Evolutionary conservation across 2,888 invertebrate genomes (phyloP).

Genomic region (Nomada goodeniana): DNA sequence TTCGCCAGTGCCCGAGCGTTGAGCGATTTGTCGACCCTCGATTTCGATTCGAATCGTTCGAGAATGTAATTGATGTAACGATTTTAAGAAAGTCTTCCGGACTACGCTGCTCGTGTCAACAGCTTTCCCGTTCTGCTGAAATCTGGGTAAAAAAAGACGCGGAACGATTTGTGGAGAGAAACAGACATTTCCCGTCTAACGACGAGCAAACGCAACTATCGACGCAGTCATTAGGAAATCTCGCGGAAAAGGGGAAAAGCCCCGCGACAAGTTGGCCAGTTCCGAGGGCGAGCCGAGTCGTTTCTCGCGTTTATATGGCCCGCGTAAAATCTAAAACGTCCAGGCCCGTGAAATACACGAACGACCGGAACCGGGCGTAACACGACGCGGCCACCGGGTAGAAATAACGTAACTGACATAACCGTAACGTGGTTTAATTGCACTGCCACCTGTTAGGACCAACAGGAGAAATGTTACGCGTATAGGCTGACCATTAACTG

Average conservation of each 20-base stretch:
- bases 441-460: constrained; percentile 79
- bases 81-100: too few species aligned
- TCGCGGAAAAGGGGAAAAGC: background rate
- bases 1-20: background rate
- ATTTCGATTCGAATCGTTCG: background rate
- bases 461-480: constrained; percentile 66
- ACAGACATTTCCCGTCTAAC: background rate
- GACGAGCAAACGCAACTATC: background rate
- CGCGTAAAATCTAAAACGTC: constrained; percentile 35
- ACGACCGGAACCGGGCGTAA: constrained; percentile 44
- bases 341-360: constrained; percentile 30
- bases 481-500: constrained; percentile 74
- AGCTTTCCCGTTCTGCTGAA: too few species aligned
- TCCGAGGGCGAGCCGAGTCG: constrained; percentile 15
- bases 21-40: background rate
- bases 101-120: too few species aligned
- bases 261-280: background rate
- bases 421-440: constrained; percentile 82
- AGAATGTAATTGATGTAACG: too few species aligned
- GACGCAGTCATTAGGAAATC: background rate
- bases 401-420: constrained; percentile 73
- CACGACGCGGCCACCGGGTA: constrained; percentile 43
- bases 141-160: too few species aligned
- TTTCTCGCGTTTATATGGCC: constrained; percentile 21
- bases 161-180: too few species aligned